Evolutionary conservation across 2,888 invertebrate species (phyloP).

Genomic region (Maniola hyperantus): DNA sequence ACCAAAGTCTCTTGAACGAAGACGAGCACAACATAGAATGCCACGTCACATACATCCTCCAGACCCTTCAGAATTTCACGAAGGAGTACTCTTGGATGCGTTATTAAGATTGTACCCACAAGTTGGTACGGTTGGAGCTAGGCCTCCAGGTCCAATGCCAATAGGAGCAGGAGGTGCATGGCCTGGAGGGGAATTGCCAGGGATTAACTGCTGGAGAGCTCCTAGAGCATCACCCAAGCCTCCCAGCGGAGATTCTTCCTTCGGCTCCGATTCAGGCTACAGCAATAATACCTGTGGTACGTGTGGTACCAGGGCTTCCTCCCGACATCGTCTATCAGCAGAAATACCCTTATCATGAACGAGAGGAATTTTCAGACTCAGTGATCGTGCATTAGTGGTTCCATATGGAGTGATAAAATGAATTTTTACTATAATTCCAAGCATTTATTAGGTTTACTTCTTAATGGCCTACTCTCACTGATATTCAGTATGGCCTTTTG

Average conservation of each 20-base stretch:
- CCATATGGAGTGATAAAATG: slow-evolving; percentile 38
- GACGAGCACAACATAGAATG: slow-evolving; percentile 70
- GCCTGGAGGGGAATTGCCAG: slow-evolving; percentile 85
- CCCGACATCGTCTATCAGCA: slow-evolving; percentile 74
- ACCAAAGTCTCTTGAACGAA: slow-evolving; percentile 80
- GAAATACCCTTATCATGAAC: slow-evolving; percentile 80
- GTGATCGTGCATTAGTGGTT: slow-evolving; percentile 56
- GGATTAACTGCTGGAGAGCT: slow-evolving; percentile 83
- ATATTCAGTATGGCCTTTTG: slow-evolving; percentile 66
- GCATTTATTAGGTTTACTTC: slow-evolving; percentile 65
- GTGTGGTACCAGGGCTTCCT: slow-evolving; percentile 82
- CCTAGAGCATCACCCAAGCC: slow-evolving; percentile 82
- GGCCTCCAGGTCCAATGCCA: slow-evolving; percentile 70
- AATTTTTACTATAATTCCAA: slow-evolving; percentile 35
- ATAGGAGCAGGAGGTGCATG: slow-evolving; percentile 86
- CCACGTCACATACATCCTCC: slow-evolving; percentile 84
- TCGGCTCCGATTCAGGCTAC: slow-evolving; percentile 93
- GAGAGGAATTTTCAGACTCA: slow-evolving; percentile 47
- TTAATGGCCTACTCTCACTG: slow-evolving; percentile 61
- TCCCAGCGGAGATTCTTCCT: slow-evolving; percentile 88
- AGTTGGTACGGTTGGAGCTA: slow-evolving; percentile 85
- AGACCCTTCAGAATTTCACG: slow-evolving; percentile 90
- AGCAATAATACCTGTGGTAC: slow-evolving; percentile 91
- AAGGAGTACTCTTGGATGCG: slow-evolving; percentile 90
- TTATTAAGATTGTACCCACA: slow-evolving; percentile 87